These are phyloP conservation scores for Heterodera carotae DNA, from an alignment of 1,140 invertebrate genomes.

Conservation along the genomic window DNA sequence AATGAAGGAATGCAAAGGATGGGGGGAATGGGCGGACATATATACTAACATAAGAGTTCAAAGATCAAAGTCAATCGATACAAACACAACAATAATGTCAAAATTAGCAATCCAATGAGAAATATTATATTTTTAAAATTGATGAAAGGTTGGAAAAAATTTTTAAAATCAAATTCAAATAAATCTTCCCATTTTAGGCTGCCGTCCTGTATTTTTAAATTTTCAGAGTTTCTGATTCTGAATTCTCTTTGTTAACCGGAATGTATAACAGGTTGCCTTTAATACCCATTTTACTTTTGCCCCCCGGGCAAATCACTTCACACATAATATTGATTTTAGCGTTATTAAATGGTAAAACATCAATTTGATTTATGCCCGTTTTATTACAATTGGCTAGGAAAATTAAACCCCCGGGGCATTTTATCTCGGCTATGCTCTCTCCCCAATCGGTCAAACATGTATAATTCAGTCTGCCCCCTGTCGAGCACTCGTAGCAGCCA, in stretches of 20 bases:
- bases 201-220: background rate
- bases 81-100: too few relatives aligned
- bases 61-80: too few relatives aligned
- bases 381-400: background rate
- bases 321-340: background rate
- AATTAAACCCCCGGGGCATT: background rate
- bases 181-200: background rate
- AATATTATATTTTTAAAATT: background rate
- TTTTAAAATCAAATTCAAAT: background rate
- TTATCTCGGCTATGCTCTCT: background rate
- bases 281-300: background rate
- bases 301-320: background rate
- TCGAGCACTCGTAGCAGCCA: background rate
- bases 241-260: background rate
- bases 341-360: background rate
- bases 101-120: background rate
- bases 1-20: too few relatives aligned
- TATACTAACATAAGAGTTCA: too few relatives aligned
- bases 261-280: background rate
- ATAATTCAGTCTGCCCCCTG: background rate
- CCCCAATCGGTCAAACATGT: background rate
- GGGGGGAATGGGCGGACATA: too few relatives aligned
- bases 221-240: background rate
- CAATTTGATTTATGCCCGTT: background rate
- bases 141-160: background rate